Percentiles rank a stretch among this genome's conserved stretches.
These are phyloP conservation scores for Kryptolebias ocellatus DNA, from an alignment of 2,797 vertebrate genomes.

Conservation along the genomic window DNA sequence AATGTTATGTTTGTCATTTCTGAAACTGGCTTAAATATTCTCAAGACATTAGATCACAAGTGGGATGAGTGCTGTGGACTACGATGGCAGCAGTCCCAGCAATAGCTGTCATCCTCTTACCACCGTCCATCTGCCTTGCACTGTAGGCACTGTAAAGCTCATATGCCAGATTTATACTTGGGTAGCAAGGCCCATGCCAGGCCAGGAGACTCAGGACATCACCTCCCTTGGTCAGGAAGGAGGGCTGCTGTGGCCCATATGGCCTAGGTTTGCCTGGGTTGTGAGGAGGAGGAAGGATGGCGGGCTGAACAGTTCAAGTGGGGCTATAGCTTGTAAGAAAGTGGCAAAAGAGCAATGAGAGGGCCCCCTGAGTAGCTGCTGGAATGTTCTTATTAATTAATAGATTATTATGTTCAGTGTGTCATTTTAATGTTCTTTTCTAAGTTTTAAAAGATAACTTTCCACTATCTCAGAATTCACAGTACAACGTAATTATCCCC, in stretches of 20 bases:
- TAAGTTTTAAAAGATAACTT: conserved; percentile 23
- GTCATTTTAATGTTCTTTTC: conserved; percentile 33
- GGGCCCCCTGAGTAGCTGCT: conserved; percentile 67
- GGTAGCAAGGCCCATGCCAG: conserved; percentile 55
- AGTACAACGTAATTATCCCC: conserved; percentile 10
- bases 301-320: conserved; percentile 49
- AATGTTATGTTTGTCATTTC: neutral
- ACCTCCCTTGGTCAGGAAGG: conserved; percentile 79
- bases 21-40: conserved; percentile 22
- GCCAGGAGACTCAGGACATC: conserved; percentile 74
- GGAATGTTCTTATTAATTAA: conserved; percentile 72
- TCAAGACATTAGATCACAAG: conserved; percentile 32
- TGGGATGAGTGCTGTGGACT: conserved; percentile 25
- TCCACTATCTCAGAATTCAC: neutral
- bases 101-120: conserved; percentile 66
- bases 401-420: conserved; percentile 42
- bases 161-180: conserved; percentile 62
- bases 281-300: conserved; percentile 13
- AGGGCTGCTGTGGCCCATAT: conserved; percentile 81
- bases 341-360: conserved; percentile 48
- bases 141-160: conserved; percentile 61
- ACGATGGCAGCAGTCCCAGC: conserved; percentile 50
- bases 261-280: conserved; percentile 60
- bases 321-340: conserved; percentile 43
- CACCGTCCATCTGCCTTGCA: conserved; percentile 68